Base-by-base conservation (phyloP, 2,888 invertebrate species). In the Nineta flava region DNA sequence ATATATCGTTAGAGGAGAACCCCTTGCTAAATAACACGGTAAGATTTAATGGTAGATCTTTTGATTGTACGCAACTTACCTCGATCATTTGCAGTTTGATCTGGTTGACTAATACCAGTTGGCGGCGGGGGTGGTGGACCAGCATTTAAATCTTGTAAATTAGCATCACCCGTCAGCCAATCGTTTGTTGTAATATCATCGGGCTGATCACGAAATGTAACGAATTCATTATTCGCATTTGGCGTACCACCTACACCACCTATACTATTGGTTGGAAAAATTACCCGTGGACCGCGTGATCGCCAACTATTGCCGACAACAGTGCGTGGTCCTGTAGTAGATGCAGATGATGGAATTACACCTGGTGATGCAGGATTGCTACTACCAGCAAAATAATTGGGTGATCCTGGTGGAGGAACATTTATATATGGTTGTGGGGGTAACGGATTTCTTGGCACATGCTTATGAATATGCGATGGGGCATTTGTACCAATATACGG, bases 141-240 rank as follows among this genome's bases (percentile, higher is more conserved):
- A 10, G 72, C 69, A 9, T 41, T 45, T 50, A 77, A 66, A 58
- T 83, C 82, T 67, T 83, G 83, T 42, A 81, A 62, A 53, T 71
- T 73, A 15, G 53, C 62, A 53, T 63, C 63, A 13, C 59, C 61
- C n/a, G 60, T 60, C 46, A 66, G 55, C 61, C 62, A 65, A 49
- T 64, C 64, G 19, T 35, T 32, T 26, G 26, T 26, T 2, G 13
- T 32, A 2, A 60, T 57, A 32, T 64, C 63, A 10, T 61, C 62
- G 48, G 59, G 60, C 15, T 52, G 55, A 38, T 68, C 68, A 46
- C 65, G 57, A 53, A 68, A 68, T 10, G 65, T 61, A 31, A 68
- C 67, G 51, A 66, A 49, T n/a, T 49, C 49, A 9, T 21, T 41
- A 26, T 26, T 44, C 26, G 26, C 7, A 26, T 26, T 26, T 26